Percentiles rank a stretch among this genome's conserved stretches.
Conservation (phyloP, 2,797 vertebrate genomes). For the Typhlichthys subterraneus region DNA sequence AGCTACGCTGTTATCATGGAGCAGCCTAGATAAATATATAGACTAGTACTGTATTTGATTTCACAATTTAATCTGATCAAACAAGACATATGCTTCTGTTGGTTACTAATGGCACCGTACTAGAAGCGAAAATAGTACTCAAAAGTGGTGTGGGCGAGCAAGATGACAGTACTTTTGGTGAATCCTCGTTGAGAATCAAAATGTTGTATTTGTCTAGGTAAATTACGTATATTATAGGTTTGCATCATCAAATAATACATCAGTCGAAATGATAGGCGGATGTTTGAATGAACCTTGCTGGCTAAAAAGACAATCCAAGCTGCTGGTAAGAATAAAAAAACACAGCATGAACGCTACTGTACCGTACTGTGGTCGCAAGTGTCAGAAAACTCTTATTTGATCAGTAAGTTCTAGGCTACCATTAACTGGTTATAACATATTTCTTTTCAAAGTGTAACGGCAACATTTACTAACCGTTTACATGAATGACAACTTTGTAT, state of each 20-base stretch:
- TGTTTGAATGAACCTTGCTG: constrained; percentile 8
- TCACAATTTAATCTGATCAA: not conserved
- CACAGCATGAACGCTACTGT: constrained; percentile 1
- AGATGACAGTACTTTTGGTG: not conserved
- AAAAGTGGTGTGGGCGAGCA: not conserved
- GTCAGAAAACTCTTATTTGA: not conserved
- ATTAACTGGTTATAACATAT: not conserved
- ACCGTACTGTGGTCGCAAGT: not conserved
- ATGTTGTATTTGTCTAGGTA: not conserved
- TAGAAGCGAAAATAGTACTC: not conserved
- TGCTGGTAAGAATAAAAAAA: constrained; percentile 18
- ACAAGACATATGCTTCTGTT: too few species aligned
- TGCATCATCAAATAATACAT: not conserved
- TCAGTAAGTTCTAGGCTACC: constrained; percentile 10
- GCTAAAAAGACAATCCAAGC: constrained; percentile 33
- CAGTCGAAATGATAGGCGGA: not conserved
- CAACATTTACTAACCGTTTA: not conserved
- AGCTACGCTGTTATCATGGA: not conserved
- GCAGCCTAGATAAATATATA: not conserved
- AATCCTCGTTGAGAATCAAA: not conserved
- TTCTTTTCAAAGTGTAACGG: not conserved
- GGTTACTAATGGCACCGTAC: too few species aligned
- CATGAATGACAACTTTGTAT: constrained; percentile 13
- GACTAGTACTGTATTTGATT: not conserved
- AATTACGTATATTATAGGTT: not conserved